Conservation (phyloP, 2,888 invertebrate species). For the Cheilosia variabilis region DNA sequence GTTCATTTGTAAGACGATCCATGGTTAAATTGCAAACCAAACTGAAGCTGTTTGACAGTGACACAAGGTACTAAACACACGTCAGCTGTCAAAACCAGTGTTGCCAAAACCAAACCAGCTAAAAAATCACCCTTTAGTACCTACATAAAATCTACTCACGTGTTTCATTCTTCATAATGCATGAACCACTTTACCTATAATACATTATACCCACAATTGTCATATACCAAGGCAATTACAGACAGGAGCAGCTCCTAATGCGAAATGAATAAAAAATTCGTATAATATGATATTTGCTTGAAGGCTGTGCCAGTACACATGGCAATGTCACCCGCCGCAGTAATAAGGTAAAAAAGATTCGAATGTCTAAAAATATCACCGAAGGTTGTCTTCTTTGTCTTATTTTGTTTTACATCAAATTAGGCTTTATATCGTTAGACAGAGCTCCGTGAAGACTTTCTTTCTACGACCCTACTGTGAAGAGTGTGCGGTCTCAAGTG, state of each 20-base stretch:
- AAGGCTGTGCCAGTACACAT: not conserved
- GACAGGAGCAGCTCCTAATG: not conserved
- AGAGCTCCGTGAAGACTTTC: not conserved
- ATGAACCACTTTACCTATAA: not conserved
- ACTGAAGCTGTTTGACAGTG: too few species aligned
- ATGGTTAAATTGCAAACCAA: too few species aligned
- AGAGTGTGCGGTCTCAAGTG: constrained; percentile 16
- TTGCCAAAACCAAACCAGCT: too few species aligned
- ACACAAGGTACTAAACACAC: too few species aligned
- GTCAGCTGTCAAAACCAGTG: too few species aligned
- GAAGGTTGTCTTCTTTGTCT: not conserved
- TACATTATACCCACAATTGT: constrained; percentile 4
- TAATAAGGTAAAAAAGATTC: constrained; percentile 29
- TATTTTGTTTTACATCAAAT: constrained; percentile 19
- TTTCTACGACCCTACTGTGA: not conserved
- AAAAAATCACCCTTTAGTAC: too few species aligned
- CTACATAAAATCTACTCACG: too few species aligned
- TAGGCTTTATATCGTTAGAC: constrained; percentile 25
- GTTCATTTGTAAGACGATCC: too few species aligned
- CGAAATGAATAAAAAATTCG: constrained; percentile 30
- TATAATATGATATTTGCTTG: constrained; percentile 20
- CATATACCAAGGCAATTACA: constrained; percentile 19
- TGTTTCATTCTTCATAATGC: not conserved
- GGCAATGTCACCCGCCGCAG: not conserved
- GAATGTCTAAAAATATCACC: constrained; percentile 9